Evolutionary conservation across 2,797 vertebrate genomes (phyloP).

Genomic region (Neopelma chrysocephalum): DNA sequence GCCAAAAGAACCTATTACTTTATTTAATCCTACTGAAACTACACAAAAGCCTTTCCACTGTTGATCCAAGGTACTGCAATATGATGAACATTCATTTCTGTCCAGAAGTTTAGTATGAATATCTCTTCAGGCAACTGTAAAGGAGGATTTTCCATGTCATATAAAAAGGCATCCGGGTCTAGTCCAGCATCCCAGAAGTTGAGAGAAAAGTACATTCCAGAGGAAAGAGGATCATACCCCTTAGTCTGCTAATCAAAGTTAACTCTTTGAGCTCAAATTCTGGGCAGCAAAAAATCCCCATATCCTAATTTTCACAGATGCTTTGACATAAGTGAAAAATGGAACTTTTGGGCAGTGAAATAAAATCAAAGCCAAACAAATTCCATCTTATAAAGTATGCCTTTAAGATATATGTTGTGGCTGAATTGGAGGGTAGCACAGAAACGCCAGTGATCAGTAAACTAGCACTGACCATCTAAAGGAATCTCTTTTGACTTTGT

Average conservation of each 20-base stretch:
- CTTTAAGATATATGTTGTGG: not conserved
- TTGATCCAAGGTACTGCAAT: not conserved
- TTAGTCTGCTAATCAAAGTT: not conserved
- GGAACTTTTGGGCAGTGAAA: not conserved
- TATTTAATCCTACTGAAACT: slow-evolving; percentile 54
- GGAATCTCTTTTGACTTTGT: not conserved
- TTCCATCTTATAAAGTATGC: not conserved
- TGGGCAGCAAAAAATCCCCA: not conserved
- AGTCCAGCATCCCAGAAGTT: not conserved
- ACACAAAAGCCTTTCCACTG: not conserved
- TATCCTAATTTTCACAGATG: accelerated
- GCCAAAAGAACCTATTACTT: slow-evolving; percentile 37
- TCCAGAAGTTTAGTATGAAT: not conserved
- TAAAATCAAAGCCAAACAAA: not conserved
- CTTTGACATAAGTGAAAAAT: not conserved
- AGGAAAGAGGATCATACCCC: not conserved
- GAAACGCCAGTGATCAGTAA: not conserved
- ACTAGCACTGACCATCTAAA: not conserved
- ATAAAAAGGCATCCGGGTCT: not conserved
- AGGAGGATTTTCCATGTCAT: not conserved
- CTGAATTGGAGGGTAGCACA: not conserved
- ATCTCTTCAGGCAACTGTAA: not conserved
- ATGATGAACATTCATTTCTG: not conserved
- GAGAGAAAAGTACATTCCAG: not conserved
- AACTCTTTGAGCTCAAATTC: not conserved